Evolutionary conservation across 1,140 invertebrate genomes (phyloP).

Genomic region (Whitmania pigra): DNA sequence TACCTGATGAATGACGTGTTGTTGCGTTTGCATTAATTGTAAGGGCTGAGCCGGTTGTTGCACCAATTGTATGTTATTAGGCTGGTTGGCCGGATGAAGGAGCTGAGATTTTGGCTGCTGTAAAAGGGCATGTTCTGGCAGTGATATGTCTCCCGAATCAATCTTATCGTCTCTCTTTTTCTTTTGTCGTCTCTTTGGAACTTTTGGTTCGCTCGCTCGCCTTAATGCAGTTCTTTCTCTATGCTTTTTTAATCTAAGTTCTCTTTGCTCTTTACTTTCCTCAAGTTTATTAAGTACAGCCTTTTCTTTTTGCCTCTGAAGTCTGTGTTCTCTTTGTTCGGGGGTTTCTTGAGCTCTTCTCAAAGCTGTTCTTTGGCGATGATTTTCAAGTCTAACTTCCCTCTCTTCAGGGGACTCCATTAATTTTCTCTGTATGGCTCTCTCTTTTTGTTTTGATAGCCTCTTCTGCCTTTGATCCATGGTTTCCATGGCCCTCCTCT

Average conservation of each 20-base stretch:
- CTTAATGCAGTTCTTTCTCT: slow-evolving; percentile 6
- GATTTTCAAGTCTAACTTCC: slow-evolving; percentile 6
- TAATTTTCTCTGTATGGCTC: background rate
- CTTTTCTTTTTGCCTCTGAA: slow-evolving; percentile 8
- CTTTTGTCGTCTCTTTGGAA: background rate
- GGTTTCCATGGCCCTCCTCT: slow-evolving; percentile 16
- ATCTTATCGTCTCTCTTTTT: slow-evolving; percentile 9
- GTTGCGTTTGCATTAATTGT: background rate
- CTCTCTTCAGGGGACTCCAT: slow-evolving; percentile 13
- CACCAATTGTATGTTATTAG: slow-evolving; percentile 1
- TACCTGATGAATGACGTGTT: background rate
- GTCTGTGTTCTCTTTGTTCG: slow-evolving; percentile 14
- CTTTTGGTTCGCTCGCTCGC: background rate
- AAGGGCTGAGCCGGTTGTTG: background rate
- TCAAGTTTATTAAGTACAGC: slow-evolving; percentile 6
- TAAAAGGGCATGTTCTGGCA: background rate
- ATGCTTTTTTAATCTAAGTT: slow-evolving; percentile 10
- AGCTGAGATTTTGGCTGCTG: background rate
- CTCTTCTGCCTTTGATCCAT: slow-evolving; percentile 7
- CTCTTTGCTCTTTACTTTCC: slow-evolving; percentile 8
- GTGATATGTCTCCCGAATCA: background rate
- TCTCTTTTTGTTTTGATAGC: background rate
- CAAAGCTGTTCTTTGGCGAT: slow-evolving; percentile 1
- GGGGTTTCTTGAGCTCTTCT: slow-evolving; percentile 19
- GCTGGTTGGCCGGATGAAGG: background rate